Evolutionary conservation across 2,888 invertebrate species (phyloP).

Genomic region (Agrochola litura): DNA sequence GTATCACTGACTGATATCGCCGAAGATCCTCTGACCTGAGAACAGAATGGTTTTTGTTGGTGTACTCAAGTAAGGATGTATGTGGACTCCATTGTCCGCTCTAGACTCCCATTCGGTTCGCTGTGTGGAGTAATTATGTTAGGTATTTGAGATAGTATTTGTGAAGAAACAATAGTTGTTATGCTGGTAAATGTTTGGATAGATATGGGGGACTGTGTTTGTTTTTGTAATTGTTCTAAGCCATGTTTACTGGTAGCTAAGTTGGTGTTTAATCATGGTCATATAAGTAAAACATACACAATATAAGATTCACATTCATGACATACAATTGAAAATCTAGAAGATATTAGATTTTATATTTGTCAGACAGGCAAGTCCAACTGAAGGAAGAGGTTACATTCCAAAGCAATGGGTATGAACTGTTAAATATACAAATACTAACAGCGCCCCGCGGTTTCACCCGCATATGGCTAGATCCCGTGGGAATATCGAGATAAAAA

Average conservation of each 20-base stretch:
- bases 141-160: slow-evolving; percentile 2
- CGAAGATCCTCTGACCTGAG: slow-evolving; percentile 92
- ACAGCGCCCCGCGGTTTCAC: no score
- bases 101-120: background rate
- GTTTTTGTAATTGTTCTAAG: background rate
- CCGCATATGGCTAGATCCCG: no score
- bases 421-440: no score
- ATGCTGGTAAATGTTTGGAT: background rate
- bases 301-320: no score
- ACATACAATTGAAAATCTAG: no score
- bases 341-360: no score
- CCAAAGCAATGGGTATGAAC: no score
- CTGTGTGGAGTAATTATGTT: slow-evolving; percentile 4
- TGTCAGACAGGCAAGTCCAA: no score
- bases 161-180: background rate
- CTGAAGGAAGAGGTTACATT: no score
- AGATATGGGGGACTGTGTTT: background rate
- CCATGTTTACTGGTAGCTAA: background rate
- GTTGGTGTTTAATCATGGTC: background rate
- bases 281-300: background rate
- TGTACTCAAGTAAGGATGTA: background rate
- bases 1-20: slow-evolving; percentile 95
- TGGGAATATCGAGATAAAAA: no score
- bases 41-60: slow-evolving; percentile 37
- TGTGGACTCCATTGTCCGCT: background rate